Percentiles rank a stretch among this genome's conserved stretches.
These are phyloP conservation scores for Amiota mariae DNA, from an alignment of 2,888 invertebrate species.

Conservation along the genomic window DNA sequence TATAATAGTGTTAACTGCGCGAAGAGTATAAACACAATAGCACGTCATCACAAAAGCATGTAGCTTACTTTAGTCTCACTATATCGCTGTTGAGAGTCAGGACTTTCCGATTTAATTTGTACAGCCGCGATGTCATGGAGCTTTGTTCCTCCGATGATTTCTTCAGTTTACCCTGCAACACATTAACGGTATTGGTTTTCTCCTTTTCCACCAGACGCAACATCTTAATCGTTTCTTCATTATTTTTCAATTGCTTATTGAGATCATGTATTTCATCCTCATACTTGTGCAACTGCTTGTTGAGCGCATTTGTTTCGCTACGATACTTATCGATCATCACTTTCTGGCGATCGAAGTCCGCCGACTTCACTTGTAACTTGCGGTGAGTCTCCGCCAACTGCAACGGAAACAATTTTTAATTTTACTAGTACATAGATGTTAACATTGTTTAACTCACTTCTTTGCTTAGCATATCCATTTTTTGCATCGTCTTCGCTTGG, in stretches of 20 bases:
- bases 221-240: slow-evolving; percentile 56
- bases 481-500: slow-evolving; percentile 51
- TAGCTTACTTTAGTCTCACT: slow-evolving; percentile 52
- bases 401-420: slow-evolving; percentile 32
- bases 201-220: slow-evolving; percentile 62
- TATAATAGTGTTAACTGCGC: too few relatives aligned
- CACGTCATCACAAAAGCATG: not conserved
- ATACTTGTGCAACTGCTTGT: slow-evolving; percentile 52
- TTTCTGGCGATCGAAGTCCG: slow-evolving; percentile 60
- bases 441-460: not conserved
- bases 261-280: slow-evolving; percentile 58
- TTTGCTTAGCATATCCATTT: slow-evolving; percentile 46
- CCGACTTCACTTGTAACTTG: slow-evolving; percentile 50
- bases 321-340: slow-evolving; percentile 54
- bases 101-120: slow-evolving; percentile 59
- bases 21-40: not conserved
- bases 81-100: slow-evolving; percentile 59
- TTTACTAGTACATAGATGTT: not conserved
- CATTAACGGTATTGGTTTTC: slow-evolving; percentile 56
- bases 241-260: slow-evolving; percentile 51
- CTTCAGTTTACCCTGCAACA: slow-evolving; percentile 58
- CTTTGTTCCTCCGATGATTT: slow-evolving; percentile 61
- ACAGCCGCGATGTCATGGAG: slow-evolving; percentile 56
- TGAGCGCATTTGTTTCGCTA: slow-evolving; percentile 51
- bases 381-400: slow-evolving; percentile 47